Evolutionary conservation across 2,113 vertebrate species (phyloP).

Genomic region (Cervus canadensis): DNA sequence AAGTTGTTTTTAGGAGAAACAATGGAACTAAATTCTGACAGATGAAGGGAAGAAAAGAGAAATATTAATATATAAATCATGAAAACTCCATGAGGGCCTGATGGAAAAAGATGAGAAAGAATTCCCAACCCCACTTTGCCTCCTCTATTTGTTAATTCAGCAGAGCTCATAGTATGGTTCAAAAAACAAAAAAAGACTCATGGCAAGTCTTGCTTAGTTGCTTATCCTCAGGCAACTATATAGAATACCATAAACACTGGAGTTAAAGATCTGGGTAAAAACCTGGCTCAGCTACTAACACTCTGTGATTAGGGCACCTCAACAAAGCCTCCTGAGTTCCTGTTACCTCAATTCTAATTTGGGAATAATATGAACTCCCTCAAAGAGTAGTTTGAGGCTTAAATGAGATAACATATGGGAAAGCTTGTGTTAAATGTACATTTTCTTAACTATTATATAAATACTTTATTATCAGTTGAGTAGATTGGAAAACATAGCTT

Average conservation of each 20-base stretch:
- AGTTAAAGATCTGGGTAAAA: not conserved
- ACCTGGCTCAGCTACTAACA: not conserved
- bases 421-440: not conserved
- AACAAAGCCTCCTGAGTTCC: constrained; percentile 5
- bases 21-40: not conserved
- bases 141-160: not conserved
- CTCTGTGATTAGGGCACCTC: not conserved
- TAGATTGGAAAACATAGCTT: constrained; percentile 16
- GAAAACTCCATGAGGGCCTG: not conserved
- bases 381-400: not conserved
- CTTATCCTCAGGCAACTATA: not conserved
- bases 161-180: not conserved
- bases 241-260: not conserved
- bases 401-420: constrained; percentile 4
- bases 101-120: not conserved
- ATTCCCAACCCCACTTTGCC: not conserved
- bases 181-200: too few relatives aligned
- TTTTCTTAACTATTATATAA: constrained; percentile 6
- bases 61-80: not conserved
- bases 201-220: not conserved
- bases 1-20: not conserved
- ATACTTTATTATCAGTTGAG: constrained; percentile 27
- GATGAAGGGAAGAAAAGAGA: not conserved
- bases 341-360: constrained; percentile 22
- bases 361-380: constrained; percentile 21